Conservation (phyloP, 2,113 vertebrate genomes). For the Megaceryle maxima region DNA sequence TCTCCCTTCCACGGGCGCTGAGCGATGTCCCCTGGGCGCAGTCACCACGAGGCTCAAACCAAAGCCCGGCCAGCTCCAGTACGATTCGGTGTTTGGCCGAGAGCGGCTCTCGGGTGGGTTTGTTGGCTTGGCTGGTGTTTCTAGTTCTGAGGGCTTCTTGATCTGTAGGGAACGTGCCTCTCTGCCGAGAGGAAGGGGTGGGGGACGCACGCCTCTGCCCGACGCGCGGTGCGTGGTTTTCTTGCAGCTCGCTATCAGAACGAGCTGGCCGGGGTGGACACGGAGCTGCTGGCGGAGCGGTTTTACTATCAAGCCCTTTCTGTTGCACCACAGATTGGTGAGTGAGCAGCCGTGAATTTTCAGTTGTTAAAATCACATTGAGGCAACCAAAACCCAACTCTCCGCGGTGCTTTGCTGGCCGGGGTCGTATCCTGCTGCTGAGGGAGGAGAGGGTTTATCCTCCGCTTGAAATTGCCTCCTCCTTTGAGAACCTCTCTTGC, state of each 20-base stretch:
- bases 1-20: too few relatives aligned
- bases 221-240: not conserved
- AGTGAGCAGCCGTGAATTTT: conserved; percentile 38
- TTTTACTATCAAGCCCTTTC: conserved; percentile 97
- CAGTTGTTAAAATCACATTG: fast-evolving
- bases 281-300: conserved; percentile 90
- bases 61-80: not conserved
- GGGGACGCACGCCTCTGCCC: not conserved
- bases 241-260: conserved; percentile 94
- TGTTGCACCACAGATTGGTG: conserved; percentile 93
- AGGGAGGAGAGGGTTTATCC: not conserved
- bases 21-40: not conserved
- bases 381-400: fast-evolving
- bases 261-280: conserved; percentile 92
- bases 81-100: not conserved
- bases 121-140: not conserved
- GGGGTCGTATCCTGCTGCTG: not conserved
- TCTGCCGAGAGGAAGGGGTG: not conserved
- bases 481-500: not conserved
- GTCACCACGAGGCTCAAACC: too few relatives aligned
- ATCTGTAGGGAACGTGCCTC: not conserved
- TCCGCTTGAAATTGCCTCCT: not conserved
- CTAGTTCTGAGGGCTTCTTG: not conserved
- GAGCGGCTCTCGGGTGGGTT: not conserved
- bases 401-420: too few relatives aligned